These are phyloP conservation scores for Epinephelus moara DNA, from an alignment of 2,113 vertebrate species.

Conservation along the genomic window DNA sequence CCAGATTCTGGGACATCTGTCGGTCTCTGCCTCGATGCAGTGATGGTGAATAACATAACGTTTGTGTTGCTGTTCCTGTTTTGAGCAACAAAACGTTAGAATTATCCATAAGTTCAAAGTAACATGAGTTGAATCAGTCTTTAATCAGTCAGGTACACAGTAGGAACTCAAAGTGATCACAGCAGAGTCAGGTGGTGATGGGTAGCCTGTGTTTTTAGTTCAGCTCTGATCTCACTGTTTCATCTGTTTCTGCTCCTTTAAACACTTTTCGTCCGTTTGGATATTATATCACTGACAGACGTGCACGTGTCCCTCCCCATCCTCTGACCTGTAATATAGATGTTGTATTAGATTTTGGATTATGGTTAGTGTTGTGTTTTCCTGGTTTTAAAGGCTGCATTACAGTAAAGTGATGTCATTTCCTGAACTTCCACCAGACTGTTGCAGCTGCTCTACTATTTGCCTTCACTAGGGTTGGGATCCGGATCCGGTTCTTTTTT, in stretches of 20 bases:
- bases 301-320: constrained; percentile 9
- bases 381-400: too few relatives aligned
- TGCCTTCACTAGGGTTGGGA: too few relatives aligned
- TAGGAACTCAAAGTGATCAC: not conserved
- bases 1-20: not conserved
- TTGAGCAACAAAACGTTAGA: not conserved
- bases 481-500: too few relatives aligned
- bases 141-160: not conserved
- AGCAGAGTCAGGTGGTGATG: not conserved
- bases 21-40: not conserved
- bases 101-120: not conserved
- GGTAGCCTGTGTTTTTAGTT: not conserved
- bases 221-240: not conserved
- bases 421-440: too few relatives aligned
- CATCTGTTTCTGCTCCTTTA: constrained; percentile 49
- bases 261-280: constrained; percentile 66
- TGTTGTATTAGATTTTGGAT: too few relatives aligned
- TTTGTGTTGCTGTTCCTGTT: not conserved
- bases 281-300: constrained; percentile 43
- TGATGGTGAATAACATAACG: not conserved
- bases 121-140: not conserved
- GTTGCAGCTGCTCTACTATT: too few relatives aligned
- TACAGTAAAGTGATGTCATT: too few relatives aligned
- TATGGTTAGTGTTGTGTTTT: too few relatives aligned
- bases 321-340: too few relatives aligned